Base-by-base conservation (phyloP, 1,140 invertebrate genomes). In the Pseudomyrmex flavicornis region DNA sequence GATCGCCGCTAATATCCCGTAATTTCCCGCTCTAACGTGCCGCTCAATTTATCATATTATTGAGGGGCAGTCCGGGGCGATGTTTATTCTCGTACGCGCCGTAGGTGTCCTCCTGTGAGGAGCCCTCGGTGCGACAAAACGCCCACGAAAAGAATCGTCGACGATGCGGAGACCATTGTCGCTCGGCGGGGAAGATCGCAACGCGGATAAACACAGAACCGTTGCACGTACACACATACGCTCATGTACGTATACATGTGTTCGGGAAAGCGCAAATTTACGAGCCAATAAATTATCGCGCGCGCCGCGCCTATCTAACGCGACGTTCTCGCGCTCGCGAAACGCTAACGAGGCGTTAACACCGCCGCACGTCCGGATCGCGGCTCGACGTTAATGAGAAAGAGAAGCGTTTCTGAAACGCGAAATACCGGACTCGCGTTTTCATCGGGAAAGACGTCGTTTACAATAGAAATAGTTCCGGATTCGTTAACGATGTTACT, bases 201-300 rank as follows among this genome's bases (percentile, higher is more conserved):
- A 22, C 52, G 26, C 44, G 50, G 54, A 74, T 58, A 54, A 20
- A 63, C 54, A 59, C 52, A 59, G 48, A 10, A 35, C 35, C 2
- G 20, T 26, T 3, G 13, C 10, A 1, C 1, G 9, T 10, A 17
- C 15, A 3, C 2, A 10, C 13, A 17, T 59, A 83, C 74, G 52
- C 35, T 58, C 54, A 86, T 90, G 87, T 90, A 92, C 92, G 35
- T 35, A 87, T 90, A 87, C 90, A 92, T 92, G 35, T 35, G 35
- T 7, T 92, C 90, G 91, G 91, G 90, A 92, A 93, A 93, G 91
- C 91, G 85, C 85, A 89, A 92, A 93, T 93, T 93, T 93, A 93
- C 91, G 91, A 92, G 91, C 89, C 92, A 88, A 93, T 93, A 93
- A 92, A 92, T 93, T 91, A 91, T 91, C 87, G 61, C 75, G 89